Percentiles rank a stretch among this genome's conserved stretches.
Conservation (phyloP, 2,113 vertebrate species). For the Oxyura jamaicensis region DNA sequence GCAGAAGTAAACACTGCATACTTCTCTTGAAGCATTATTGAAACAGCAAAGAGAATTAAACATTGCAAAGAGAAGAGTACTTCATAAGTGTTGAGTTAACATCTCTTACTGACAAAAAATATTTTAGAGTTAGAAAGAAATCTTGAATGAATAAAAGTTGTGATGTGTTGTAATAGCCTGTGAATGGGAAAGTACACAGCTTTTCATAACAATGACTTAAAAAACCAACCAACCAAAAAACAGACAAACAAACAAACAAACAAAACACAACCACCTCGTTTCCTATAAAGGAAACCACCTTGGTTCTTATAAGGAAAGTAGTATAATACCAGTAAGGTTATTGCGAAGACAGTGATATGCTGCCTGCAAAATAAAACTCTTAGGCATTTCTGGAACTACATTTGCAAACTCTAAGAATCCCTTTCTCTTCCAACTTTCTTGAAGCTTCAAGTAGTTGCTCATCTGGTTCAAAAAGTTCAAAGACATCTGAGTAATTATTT, state of each 20-base stretch:
- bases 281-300: background rate
- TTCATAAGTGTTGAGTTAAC: background rate
- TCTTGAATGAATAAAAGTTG: background rate
- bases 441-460: background rate
- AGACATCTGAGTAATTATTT: background rate
- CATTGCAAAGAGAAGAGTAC: background rate
- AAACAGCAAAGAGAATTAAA: background rate
- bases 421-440: background rate
- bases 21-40: background rate
- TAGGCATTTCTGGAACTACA: background rate
- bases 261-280: background rate
- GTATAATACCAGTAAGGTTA: background rate
- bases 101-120: background rate
- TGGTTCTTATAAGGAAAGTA: background rate
- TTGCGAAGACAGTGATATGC: background rate
- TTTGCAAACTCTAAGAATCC: background rate
- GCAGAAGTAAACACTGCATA: background rate
- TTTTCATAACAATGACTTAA: background rate
- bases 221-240: no score
- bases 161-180: background rate
- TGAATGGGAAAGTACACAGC: background rate
- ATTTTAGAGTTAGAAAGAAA: background rate
- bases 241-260: no score
- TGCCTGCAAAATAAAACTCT: background rate
- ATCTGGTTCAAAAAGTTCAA: background rate